phyloP scores from a whole-genome alignment of 2,797 vertebrate species.

The Phrynocephalus vlangalii region DNA sequence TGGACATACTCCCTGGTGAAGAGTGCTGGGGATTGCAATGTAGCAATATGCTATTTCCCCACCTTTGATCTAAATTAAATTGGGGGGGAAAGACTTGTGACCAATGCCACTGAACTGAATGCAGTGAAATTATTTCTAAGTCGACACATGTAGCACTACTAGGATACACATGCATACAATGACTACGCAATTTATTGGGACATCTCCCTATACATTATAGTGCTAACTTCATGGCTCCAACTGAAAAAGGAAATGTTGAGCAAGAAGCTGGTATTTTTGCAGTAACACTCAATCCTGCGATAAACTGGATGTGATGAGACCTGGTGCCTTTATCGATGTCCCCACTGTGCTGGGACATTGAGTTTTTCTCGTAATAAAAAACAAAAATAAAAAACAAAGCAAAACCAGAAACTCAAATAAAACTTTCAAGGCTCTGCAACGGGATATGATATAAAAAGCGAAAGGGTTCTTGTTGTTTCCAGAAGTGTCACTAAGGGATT shows the following conservation, averaged over 20 bases:
- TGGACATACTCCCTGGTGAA: no score
- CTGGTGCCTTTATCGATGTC: background rate
- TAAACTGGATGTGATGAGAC: conserved; percentile 21
- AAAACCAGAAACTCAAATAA: conserved; percentile 36
- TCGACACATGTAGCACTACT: background rate
- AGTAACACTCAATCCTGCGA: conserved; percentile 20
- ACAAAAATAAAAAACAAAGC: background rate
- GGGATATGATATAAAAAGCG: conserved; percentile 32
- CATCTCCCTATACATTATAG: conserved; percentile 7
- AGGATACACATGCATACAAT: no score
- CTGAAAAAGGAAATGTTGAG: conserved; percentile 21
- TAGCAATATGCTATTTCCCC: no score
- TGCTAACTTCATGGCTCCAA: conserved; percentile 24
- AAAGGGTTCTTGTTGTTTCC: conserved; percentile 28
- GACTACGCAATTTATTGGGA: background rate
- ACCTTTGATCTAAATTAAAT: no score
- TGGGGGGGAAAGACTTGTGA: background rate
- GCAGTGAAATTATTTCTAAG: background rate
- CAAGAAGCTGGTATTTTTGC: conserved; percentile 36
- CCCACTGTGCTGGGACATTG: background rate
- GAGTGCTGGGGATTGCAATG: no score
- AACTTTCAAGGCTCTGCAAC: conserved; percentile 11
- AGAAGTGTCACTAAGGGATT: background rate
- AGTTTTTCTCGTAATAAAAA: conserved; percentile 20
- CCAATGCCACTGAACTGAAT: background rate